A percentile compares a stretch with the other conserved stretches of the same genome.
Conservation (phyloP, 2,797 vertebrate species). For the Nyctalus aviator region DNA sequence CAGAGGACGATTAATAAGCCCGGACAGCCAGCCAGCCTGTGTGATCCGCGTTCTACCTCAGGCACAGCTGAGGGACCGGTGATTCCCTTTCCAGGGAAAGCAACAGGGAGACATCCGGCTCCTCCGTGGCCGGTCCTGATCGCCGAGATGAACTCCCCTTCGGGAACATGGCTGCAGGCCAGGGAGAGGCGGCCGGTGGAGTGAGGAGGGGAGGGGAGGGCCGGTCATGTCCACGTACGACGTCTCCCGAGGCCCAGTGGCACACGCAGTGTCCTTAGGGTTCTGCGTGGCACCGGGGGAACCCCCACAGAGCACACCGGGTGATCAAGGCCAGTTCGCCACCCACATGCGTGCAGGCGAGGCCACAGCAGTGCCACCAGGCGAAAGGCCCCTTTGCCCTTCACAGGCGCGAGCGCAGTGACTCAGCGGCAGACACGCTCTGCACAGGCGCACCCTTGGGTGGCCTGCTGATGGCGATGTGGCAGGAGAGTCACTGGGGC, state of each 20-base stretch:
- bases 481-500: too few species aligned
- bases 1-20: slow-evolving; percentile 44
- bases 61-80: fast-evolving
- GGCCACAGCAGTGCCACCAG: too few species aligned
- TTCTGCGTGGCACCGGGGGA: too few species aligned
- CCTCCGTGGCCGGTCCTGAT: neutral
- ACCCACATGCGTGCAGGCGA: too few species aligned
- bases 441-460: too few species aligned
- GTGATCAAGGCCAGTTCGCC: too few species aligned
- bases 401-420: too few species aligned
- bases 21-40: neutral
- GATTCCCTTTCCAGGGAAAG: neutral
- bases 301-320: too few species aligned
- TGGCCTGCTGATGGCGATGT: too few species aligned
- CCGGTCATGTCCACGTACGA: neutral
- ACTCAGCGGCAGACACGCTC: too few species aligned
- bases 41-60: neutral
- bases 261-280: neutral
- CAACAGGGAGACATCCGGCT: neutral
- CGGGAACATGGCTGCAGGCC: neutral
- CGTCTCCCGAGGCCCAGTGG: neutral
- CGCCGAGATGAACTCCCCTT: neutral
- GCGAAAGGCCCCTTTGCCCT: too few species aligned
- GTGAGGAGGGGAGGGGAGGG: neutral
- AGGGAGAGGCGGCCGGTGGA: neutral